phyloP scores from a whole-genome alignment of 2,113 vertebrate genomes.

The Nyctibius bracteatus region DNA sequence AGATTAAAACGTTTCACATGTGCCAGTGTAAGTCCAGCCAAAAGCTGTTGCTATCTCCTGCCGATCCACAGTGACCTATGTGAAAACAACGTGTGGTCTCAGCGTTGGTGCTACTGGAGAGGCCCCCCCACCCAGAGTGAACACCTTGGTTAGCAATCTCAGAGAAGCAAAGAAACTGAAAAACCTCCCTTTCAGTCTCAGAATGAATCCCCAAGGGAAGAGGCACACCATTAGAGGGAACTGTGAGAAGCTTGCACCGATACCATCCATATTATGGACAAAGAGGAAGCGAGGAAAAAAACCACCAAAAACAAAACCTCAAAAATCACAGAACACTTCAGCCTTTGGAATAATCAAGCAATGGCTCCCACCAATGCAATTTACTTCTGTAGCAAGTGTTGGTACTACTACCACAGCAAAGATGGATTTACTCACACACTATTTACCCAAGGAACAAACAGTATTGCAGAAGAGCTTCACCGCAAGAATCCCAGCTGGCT shows the following conservation, averaged over 20 bases:
- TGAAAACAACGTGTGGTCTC: background rate
- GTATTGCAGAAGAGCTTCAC: background rate
- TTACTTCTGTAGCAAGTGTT: background rate
- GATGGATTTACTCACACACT: fast-evolving
- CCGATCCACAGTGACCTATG: background rate
- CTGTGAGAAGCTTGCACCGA: background rate
- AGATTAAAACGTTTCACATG: background rate
- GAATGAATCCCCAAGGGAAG: background rate
- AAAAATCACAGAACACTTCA: background rate
- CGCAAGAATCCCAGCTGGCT: background rate
- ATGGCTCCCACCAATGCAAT: background rate
- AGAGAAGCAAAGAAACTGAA: background rate
- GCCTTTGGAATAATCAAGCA: background rate
- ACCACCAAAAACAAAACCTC: background rate
- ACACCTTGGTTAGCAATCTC: background rate
- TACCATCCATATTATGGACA: background rate
- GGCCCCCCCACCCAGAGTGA: background rate
- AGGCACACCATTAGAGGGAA: background rate
- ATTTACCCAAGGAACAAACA: background rate
- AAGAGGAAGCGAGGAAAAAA: background rate
- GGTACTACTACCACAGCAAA: background rate
- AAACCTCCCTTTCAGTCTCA: background rate
- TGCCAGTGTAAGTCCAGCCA: background rate
- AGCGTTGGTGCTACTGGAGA: background rate
- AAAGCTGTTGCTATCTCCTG: background rate